Percentiles rank a stretch among this genome's conserved stretches.
Conservation (phyloP, 2,113 vertebrate species). For the Tichodroma muraria region DNA sequence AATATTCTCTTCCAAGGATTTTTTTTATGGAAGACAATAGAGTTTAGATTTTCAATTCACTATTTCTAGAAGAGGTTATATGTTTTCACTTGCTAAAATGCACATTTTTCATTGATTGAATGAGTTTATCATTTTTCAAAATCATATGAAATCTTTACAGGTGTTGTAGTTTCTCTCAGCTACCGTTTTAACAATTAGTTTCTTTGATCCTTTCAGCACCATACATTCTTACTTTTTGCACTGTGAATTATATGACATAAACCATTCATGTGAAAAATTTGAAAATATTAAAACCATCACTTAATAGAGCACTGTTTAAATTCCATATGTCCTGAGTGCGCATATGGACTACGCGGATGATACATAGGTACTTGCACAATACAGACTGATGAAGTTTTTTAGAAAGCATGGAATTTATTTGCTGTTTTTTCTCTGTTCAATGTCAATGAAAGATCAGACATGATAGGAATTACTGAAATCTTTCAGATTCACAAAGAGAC, state of each 20-base stretch:
- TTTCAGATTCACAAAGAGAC: background rate
- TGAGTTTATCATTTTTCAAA: background rate
- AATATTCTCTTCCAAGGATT: fast-evolving
- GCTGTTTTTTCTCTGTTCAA: background rate
- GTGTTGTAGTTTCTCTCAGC: background rate
- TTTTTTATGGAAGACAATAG: background rate
- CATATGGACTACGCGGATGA: background rate
- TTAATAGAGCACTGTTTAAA: background rate
- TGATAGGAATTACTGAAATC: background rate
- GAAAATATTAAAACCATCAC: background rate
- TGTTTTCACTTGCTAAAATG: background rate
- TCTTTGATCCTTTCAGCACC: background rate
- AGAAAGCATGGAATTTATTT: background rate
- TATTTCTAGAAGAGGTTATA: background rate
- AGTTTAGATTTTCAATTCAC: background rate
- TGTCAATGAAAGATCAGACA: background rate
- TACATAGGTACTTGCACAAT: background rate
- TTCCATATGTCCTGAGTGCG: background rate
- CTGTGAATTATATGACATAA: background rate
- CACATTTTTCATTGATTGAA: background rate
- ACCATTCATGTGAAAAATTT: background rate
- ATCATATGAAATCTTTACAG: background rate
- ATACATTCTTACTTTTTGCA: background rate
- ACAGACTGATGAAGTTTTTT: background rate
- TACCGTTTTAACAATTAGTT: background rate